Percentiles rank a stretch among this genome's conserved stretches.
Conservation (phyloP, 2,888 invertebrate genomes). For the Spilarctia lutea region DNA sequence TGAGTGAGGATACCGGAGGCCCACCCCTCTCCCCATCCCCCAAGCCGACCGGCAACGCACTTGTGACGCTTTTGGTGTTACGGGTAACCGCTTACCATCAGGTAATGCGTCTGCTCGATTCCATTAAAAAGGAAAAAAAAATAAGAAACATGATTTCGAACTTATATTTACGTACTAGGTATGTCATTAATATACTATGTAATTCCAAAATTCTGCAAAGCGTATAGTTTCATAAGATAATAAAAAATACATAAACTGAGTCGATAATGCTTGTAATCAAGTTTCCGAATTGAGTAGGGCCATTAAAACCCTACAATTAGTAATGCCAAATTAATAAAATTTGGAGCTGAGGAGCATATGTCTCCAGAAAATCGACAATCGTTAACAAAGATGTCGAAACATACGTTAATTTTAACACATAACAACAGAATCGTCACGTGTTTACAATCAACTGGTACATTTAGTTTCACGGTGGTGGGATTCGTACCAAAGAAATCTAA, state of each 20-base stretch:
- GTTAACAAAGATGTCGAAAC: constrained; percentile 23
- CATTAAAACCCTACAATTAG: constrained; percentile 15
- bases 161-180: no score
- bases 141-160: no score
- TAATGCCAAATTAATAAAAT: constrained; percentile 11
- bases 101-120: no score
- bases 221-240: no score
- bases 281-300: neutral
- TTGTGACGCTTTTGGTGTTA: no score
- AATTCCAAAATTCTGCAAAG: no score
- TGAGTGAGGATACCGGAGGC: no score
- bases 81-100: no score
- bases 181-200: no score
- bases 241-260: neutral
- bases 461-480: constrained; percentile 61
- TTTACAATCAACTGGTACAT: constrained; percentile 66
- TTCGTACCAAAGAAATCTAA: constrained; percentile 53
- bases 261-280: neutral
- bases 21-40: no score
- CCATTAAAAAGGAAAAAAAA: no score
- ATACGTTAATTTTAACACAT: constrained; percentile 39
- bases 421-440: constrained; percentile 57
- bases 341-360: constrained; percentile 3
- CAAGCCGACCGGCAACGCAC: no score
- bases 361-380: constrained; percentile 21